Evolutionary conservation across 2,888 invertebrate genomes (phyloP).

Genomic region (Trachelus stipa): DNA sequence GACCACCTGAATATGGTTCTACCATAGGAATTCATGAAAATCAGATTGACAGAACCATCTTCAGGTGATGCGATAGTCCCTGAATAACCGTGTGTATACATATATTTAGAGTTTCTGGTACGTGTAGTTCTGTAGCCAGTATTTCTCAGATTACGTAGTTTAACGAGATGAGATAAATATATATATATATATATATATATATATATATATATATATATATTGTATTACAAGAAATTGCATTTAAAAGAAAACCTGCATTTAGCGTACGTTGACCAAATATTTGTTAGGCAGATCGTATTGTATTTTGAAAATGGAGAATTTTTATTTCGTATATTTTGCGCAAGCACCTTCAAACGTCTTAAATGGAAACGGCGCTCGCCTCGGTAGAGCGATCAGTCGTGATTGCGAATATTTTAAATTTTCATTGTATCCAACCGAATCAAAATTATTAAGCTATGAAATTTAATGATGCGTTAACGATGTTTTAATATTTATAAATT

Average conservation of each 20-base stretch:
- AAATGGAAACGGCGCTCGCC: no score
- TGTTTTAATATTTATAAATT: not conserved
- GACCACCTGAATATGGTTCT: no score
- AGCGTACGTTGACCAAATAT: conserved; percentile 49
- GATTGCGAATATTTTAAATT: no score
- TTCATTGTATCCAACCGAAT: no score
- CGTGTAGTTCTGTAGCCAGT: conserved; percentile 24
- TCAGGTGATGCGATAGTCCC: conserved; percentile 8
- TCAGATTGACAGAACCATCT: not conserved
- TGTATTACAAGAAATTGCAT: conserved; percentile 7
- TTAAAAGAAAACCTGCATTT: conserved; percentile 33
- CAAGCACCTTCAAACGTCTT: no score
- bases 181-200: conserved; percentile 7
- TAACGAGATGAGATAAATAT: not conserved
- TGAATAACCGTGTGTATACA: conserved; percentile 9
- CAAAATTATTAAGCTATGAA: not conserved
- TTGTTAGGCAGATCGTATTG: conserved; percentile 41
- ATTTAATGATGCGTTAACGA: not conserved
- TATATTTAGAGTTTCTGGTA: conserved; percentile 24
- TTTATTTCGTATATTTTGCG: not conserved
- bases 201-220: conserved; percentile 13
- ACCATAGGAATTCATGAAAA: no score
- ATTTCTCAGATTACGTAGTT: conserved; percentile 18
- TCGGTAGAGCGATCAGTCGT: no score
- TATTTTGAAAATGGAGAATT: conserved; percentile 28